These are phyloP conservation scores for Euphonia xanthogaster DNA, from an alignment of 2,797 vertebrate genomes.

Conservation along the genomic window DNA sequence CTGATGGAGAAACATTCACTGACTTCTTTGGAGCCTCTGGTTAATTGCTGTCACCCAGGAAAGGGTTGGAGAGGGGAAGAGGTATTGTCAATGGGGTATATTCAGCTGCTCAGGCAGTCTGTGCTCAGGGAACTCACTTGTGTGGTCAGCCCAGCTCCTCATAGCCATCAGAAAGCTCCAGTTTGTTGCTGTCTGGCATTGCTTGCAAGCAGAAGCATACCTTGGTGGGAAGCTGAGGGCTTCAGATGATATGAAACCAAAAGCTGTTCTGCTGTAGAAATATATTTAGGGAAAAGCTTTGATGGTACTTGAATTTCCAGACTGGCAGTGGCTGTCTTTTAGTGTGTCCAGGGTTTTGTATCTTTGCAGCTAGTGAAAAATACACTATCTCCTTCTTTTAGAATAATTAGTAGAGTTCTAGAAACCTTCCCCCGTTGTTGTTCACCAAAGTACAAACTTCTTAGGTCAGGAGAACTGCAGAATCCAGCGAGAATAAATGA, in stretches of 20 bases:
- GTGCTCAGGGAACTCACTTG: background rate
- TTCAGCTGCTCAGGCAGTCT: background rate
- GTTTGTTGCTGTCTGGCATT: background rate
- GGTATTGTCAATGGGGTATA: rapidly evolving
- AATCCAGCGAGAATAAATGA: slow-evolving; percentile 21
- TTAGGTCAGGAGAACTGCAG: slow-evolving; percentile 7
- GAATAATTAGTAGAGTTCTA: background rate
- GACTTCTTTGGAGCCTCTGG: background rate
- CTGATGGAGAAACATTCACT: background rate
- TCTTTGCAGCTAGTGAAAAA: background rate
- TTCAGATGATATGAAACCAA: background rate
- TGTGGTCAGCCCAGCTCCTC: background rate
- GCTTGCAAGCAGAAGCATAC: background rate
- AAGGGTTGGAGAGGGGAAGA: background rate
- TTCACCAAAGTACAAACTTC: background rate
- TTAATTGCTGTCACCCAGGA: background rate
- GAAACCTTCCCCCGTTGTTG: background rate
- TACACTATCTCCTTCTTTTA: background rate
- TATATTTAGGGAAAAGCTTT: background rate
- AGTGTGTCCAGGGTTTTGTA: background rate
- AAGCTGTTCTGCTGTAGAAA: background rate
- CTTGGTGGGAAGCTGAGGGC: background rate
- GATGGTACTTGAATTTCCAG: background rate
- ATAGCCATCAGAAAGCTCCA: background rate
- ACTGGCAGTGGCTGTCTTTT: background rate